Conservation (phyloP, 2,888 invertebrate species). For the Pristionchus fissidentatus region DNA sequence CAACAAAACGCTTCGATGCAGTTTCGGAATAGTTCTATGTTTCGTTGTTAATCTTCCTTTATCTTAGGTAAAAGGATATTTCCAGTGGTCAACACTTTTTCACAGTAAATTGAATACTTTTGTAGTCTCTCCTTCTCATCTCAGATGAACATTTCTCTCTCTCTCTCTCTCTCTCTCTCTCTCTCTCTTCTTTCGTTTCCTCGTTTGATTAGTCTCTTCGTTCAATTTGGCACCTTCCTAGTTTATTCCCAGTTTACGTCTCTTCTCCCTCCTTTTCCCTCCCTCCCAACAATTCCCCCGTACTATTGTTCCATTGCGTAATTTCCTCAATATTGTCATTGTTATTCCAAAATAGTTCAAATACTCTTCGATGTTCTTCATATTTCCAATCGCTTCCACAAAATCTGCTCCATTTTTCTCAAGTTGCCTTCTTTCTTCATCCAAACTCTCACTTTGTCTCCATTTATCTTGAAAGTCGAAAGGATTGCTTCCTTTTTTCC, state of each 20-base stretch:
- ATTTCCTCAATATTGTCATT: background rate
- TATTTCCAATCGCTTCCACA: too few species aligned
- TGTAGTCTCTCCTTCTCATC: too few species aligned
- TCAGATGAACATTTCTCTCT: too few species aligned
- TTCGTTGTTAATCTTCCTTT: too few species aligned
- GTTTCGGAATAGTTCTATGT: too few species aligned
- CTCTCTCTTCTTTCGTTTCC: conserved; percentile 7
- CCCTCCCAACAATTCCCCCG: background rate
- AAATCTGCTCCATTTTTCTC: too few species aligned
- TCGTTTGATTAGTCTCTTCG: conserved; percentile 30
- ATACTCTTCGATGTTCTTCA: background rate
- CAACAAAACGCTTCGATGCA: too few species aligned
- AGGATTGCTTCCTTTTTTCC: too few species aligned
- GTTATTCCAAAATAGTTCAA: too few species aligned
- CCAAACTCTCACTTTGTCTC: background rate
- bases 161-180: background rate
- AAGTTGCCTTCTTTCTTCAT: background rate
- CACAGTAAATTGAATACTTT: too few species aligned
- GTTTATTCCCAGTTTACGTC: conserved; percentile 18
- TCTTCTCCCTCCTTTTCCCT: background rate
- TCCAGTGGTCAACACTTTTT: too few species aligned
- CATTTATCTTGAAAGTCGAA: conserved; percentile 26
- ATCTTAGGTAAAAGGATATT: too few species aligned
- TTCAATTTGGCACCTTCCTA: background rate
- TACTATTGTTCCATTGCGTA: conserved; percentile 9